Evolutionary conservation across 30 jellyfish, hydroid and myxozoan genomes (phyloP).

Genomic region (Cassiopea andromeda): DNA sequence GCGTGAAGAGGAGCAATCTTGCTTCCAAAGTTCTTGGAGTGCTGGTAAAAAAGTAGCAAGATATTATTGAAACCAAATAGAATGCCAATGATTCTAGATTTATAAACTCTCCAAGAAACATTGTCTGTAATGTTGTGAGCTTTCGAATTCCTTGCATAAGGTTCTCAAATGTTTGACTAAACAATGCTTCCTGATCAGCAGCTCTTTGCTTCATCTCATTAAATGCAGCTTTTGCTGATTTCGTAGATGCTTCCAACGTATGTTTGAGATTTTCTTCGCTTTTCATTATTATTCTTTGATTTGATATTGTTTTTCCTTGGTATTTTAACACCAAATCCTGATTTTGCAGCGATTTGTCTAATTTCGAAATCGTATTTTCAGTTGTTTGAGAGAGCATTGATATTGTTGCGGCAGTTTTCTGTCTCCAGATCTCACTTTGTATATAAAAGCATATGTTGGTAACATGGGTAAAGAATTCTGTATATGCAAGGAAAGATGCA

Average conservation of each 20-base stretch:
- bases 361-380: constrained; percentile 57
- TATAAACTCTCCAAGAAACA: constrained; percentile 90
- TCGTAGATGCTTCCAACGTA: constrained; percentile 67
- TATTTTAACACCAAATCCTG: constrained; percentile 72
- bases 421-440: constrained; percentile 95
- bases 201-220: constrained; percentile 82
- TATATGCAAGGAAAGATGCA: constrained; percentile 71
- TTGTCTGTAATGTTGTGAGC: constrained; percentile 74
- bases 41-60: constrained; percentile 83
- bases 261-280: constrained; percentile 65
- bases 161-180: constrained; percentile 80
- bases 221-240: constrained; percentile 75
- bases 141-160: constrained; percentile 74
- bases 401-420: constrained; percentile 79
- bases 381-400: constrained; percentile 71
- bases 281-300: constrained; percentile 71
- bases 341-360: constrained; percentile 63
- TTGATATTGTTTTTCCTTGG: constrained; percentile 65
- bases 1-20: constrained; percentile 53
- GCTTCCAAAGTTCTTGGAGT: constrained; percentile 82
- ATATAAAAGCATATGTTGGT: constrained; percentile 82
- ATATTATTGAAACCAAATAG: constrained; percentile 65
- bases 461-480: constrained; percentile 88
- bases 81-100: constrained; percentile 88
- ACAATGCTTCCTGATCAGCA: constrained; percentile 76